A percentile compares a stretch with the other conserved stretches of the same genome.
phyloP scores from a whole-genome alignment of 1,140 invertebrate species.

The Tetragonula clypearis region DNA sequence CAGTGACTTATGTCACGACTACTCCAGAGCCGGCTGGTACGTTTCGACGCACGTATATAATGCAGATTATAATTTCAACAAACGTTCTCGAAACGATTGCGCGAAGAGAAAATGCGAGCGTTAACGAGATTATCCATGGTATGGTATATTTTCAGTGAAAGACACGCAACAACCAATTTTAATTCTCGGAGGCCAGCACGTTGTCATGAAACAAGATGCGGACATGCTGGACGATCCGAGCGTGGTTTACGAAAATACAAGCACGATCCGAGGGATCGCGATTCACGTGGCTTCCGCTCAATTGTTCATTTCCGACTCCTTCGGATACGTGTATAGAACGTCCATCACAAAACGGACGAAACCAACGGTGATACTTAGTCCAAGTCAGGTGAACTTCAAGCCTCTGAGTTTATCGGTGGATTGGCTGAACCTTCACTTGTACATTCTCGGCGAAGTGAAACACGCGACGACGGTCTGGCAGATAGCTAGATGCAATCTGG shows the following conservation, averaged over 20 bases:
- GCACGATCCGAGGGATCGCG: constrained; percentile 84
- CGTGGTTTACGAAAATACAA: constrained; percentile 81
- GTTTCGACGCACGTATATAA: neutral
- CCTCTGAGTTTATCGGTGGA: constrained; percentile 90
- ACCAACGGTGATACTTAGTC: constrained; percentile 82
- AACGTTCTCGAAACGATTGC: neutral
- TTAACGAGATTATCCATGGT: neutral
- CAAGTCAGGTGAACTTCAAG: constrained; percentile 83
- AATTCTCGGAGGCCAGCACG: constrained; percentile 87
- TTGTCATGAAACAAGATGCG: constrained; percentile 86
- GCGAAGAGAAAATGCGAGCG: neutral
- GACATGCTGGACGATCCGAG: constrained; percentile 86
- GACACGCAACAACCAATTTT: constrained; percentile 86
- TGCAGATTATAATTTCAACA: neutral
- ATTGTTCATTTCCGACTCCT: constrained; percentile 89
- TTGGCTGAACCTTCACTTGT: constrained; percentile 93
- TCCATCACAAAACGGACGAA: constrained; percentile 78
- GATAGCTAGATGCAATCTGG: constrained; percentile 88
- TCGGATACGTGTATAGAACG: constrained; percentile 84
- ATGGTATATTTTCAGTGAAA: constrained; percentile 76
- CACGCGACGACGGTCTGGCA: constrained; percentile 84
- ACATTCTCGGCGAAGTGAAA: constrained; percentile 87
- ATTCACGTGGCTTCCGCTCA: constrained; percentile 87
- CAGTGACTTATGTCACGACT: constrained; percentile 85
- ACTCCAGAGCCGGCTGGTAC: constrained; percentile 85